Evolutionary conservation across 2,888 invertebrate genomes (phyloP).

Genomic region (Ophion obscuratus): DNA sequence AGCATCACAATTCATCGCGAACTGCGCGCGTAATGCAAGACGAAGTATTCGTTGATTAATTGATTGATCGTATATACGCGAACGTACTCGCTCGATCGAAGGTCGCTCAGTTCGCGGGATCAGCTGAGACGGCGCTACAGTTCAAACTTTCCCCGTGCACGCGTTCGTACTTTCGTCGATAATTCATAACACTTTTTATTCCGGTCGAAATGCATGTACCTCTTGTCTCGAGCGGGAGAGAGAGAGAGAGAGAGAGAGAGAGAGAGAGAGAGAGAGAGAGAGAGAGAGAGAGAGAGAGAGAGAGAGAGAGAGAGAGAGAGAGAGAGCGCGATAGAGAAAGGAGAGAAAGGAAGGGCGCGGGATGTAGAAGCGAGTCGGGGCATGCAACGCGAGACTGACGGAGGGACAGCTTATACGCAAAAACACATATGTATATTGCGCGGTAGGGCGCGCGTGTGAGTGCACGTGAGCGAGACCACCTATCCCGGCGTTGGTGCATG

Average conservation of each 20-base stretch:
- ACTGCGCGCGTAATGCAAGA: constrained; percentile 12
- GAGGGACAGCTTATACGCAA: not conserved
- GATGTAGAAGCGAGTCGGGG: not conserved
- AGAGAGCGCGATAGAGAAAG: not conserved
- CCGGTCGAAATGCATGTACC: not conserved
- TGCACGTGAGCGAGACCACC: constrained; percentile 37
- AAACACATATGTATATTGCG: constrained; percentile 12
- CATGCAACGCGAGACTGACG: not conserved
- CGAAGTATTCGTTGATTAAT: constrained; percentile 52
- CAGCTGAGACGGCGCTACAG: constrained; percentile 24
- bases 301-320: not conserved
- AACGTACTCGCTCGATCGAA: constrained; percentile 50
- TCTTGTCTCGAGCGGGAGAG: not conserved
- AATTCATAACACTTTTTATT: constrained; percentile 18
- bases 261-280: not conserved
- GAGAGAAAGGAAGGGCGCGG: not conserved
- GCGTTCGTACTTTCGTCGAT: constrained; percentile 10
- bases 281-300: not conserved
- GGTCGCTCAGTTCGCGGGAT: constrained; percentile 55
- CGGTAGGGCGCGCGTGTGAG: constrained; percentile 40
- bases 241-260: no score
- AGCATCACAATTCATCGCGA: not conserved
- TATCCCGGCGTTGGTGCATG: constrained; percentile 50
- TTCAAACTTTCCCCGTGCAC: constrained; percentile 9
- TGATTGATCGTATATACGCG: constrained; percentile 46